Percentiles rank a stretch among this genome's conserved stretches.
These are phyloP conservation scores for Pomatorhinus ruficollis DNA, from an alignment of 2,113 vertebrate genomes.

Conservation along the genomic window DNA sequence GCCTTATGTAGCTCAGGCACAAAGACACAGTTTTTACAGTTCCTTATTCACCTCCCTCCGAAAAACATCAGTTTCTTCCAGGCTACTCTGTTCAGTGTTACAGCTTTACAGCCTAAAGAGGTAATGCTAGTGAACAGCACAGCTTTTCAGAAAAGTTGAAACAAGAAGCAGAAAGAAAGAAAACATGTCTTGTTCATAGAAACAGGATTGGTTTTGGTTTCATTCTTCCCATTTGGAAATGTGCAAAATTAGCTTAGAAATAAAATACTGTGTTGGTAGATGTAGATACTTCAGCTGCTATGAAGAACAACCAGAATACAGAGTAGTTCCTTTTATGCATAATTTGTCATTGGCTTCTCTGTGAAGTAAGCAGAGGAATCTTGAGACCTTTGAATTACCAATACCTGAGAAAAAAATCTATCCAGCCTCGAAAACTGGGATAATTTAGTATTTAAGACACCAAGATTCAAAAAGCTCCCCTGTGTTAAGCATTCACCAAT, in stretches of 20 bases:
- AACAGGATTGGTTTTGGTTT: not conserved
- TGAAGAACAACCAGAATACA: not conserved
- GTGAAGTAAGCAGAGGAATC: not conserved
- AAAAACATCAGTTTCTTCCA: not conserved
- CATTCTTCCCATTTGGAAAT: not conserved
- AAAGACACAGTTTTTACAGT: not conserved
- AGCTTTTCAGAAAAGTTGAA: not conserved
- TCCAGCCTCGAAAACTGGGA: not conserved
- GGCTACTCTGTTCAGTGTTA: not conserved
- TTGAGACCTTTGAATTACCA: not conserved
- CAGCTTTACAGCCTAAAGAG: not conserved
- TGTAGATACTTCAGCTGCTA: not conserved
- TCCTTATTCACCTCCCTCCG: not conserved
- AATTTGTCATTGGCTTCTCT: not conserved
- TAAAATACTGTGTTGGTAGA: not conserved
- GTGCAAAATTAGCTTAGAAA: not conserved
- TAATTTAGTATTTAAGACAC: not conserved
- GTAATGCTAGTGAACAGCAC: not conserved
- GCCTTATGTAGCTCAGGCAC: not conserved
- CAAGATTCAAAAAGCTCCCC: not conserved
- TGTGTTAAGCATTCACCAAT: not conserved
- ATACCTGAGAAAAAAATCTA: not conserved
- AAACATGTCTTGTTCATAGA: not conserved
- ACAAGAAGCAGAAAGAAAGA: not conserved
- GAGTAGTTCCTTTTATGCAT: not conserved